A percentile compares a stretch with the other conserved stretches of the same genome.
Evolutionary conservation across 2,113 vertebrate genomes (phyloP).

Genomic region (Phrynosoma blainvillii): DNA sequence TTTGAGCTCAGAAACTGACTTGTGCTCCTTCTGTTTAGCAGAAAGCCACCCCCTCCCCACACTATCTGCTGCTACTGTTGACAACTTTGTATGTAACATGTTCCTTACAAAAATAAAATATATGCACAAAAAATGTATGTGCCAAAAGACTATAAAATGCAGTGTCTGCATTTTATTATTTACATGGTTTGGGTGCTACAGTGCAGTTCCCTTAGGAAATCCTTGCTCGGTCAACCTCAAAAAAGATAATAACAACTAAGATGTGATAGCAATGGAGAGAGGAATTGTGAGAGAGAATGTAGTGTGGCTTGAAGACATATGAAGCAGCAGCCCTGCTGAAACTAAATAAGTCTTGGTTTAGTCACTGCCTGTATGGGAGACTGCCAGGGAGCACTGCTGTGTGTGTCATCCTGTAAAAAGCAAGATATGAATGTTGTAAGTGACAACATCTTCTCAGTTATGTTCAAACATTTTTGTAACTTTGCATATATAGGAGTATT

Average conservation of each 20-base stretch:
- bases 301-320: background rate
- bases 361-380: background rate
- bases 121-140: background rate
- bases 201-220: background rate
- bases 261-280: background rate
- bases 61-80: background rate
- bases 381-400: background rate
- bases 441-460: background rate
- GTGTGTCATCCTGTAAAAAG: background rate
- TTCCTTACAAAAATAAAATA: background rate
- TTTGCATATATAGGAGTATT: background rate
- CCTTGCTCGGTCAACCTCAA: background rate
- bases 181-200: background rate
- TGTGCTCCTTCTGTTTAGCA: too few species aligned
- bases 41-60: too few species aligned
- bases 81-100: background rate
- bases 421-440: background rate
- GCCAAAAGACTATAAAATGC: background rate
- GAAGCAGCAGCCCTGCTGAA: conserved; percentile 1
- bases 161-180: background rate
- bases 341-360: background rate
- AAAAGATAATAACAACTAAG: background rate
- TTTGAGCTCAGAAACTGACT: too few species aligned
- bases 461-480: background rate
- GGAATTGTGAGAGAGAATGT: background rate